These are phyloP conservation scores for Borostomias antarcticus DNA, from an alignment of 2,797 vertebrate species.

Conservation along the genomic window DNA sequence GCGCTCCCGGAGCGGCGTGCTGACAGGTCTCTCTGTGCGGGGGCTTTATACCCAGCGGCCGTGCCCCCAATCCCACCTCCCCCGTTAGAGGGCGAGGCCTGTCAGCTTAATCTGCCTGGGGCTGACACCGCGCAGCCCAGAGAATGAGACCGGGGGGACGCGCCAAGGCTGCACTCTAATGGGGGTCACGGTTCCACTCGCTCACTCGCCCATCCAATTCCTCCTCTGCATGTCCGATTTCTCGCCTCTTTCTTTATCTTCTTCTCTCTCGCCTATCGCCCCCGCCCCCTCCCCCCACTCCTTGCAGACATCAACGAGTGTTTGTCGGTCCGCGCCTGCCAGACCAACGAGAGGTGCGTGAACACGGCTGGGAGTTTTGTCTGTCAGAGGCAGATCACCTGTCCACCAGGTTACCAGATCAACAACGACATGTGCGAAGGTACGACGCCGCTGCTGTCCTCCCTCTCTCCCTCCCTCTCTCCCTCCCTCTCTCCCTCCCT, in stretches of 20 bases:
- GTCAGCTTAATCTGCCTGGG: constrained; percentile 38
- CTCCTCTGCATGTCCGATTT: background rate
- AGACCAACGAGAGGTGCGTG: constrained; percentile 80
- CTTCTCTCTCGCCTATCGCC: background rate
- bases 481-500: background rate
- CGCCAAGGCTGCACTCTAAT: background rate
- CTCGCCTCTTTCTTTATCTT: background rate
- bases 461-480: constrained; percentile 1
- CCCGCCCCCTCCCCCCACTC: background rate
- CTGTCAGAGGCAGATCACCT: constrained; percentile 82
- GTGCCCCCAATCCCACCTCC: constrained; percentile 38
- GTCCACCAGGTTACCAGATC: constrained; percentile 79
- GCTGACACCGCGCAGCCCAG: constrained; percentile 13
- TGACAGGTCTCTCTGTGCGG: constrained; percentile 50
- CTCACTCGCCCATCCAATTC: constrained; percentile 12
- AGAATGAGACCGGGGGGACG: constrained; percentile 29
- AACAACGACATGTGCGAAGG: constrained; percentile 81
- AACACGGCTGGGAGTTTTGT: constrained; percentile 86
- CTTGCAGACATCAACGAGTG: constrained; percentile 89
- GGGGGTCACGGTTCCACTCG: background rate
- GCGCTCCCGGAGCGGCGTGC: constrained; percentile 1
- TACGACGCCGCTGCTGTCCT: constrained; percentile 50
- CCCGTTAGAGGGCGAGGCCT: constrained; percentile 27
- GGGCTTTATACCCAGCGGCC: constrained; percentile 37
- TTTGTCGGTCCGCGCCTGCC: constrained; percentile 80